These are phyloP conservation scores for Sicus ferrugineus DNA, from an alignment of 2,888 invertebrate genomes.

Conservation along the genomic window DNA sequence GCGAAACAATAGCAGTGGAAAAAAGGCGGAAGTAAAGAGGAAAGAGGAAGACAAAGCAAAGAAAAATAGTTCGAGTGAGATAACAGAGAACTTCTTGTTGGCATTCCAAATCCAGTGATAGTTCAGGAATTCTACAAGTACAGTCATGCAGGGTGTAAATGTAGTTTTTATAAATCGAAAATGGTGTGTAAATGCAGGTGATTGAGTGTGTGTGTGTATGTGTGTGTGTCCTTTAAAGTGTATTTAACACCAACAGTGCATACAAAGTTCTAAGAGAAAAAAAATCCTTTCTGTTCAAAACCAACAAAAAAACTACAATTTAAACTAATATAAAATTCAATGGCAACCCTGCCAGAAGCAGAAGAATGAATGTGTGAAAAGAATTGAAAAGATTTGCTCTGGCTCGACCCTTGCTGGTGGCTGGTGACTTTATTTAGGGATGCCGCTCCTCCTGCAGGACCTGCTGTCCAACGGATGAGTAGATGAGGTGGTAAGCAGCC, in stretches of 20 bases:
- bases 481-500: slow-evolving; percentile 15
- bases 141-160: slow-evolving; percentile 27
- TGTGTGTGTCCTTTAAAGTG: not conserved
- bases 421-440: slow-evolving; percentile 28
- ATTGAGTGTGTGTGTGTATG: not conserved
- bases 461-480: not conserved
- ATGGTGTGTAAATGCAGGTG: not conserved
- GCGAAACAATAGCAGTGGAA: slow-evolving; percentile 12
- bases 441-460: not conserved
- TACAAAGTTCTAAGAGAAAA: not conserved
- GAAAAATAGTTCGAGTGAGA: slow-evolving; percentile 6
- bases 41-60: not conserved
- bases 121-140: slow-evolving; percentile 51
- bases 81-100: slow-evolving; percentile 22
- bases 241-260: slow-evolving; percentile 24
- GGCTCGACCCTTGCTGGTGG: not conserved
- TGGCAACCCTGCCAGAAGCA: not conserved
- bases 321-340: slow-evolving; percentile 31
- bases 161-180: slow-evolving; percentile 19
- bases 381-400: not conserved
- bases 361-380: not conserved
- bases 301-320: not conserved
- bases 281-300: slow-evolving; percentile 1
- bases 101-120: slow-evolving; percentile 54
- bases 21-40: not conserved